Conservation (phyloP, 2,797 vertebrate species). For the Mallotus villosus region DNA sequence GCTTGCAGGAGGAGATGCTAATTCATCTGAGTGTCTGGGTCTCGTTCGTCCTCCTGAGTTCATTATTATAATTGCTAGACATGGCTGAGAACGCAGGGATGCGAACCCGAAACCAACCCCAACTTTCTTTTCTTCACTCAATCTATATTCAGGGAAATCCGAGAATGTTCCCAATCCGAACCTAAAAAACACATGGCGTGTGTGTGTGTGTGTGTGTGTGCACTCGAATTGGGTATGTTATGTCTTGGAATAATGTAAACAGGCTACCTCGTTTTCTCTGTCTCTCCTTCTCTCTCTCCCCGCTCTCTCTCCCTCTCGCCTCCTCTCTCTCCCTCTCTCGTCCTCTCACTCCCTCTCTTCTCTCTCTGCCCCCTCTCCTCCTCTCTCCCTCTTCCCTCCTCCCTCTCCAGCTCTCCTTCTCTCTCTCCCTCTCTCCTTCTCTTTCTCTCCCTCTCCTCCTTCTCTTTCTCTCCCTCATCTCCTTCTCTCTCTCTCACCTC, state of each 20-base stretch:
- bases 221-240: conserved; percentile 73
- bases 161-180: conserved; percentile 70
- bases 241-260: conserved; percentile 81
- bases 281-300: neutral
- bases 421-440: conserved; percentile 32
- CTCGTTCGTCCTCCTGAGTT: conserved; percentile 61
- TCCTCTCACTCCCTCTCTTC: conserved; percentile 28
- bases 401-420: too few species aligned
- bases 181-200: conserved; percentile 47
- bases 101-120: conserved; percentile 66
- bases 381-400: too few species aligned
- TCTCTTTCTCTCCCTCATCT: conserved; percentile 4
- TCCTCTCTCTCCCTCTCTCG: conserved; percentile 27
- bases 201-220: conserved; percentile 37
- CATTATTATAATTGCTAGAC: conserved; percentile 75
- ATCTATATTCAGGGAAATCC: conserved; percentile 77
- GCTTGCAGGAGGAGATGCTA: conserved; percentile 66
- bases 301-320: conserved; percentile 12
- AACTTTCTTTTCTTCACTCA: conserved; percentile 53
- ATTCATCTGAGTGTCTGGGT: conserved; percentile 69
- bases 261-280: conserved; percentile 59
- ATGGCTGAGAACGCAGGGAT: conserved; percentile 70
- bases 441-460: conserved; percentile 29
- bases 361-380: too few species aligned
- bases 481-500: conserved; percentile 6